Percentiles rank a stretch among this genome's conserved stretches.
phyloP scores from a whole-genome alignment of 2,797 vertebrate genomes.

The Darevskia mixta region DNA sequence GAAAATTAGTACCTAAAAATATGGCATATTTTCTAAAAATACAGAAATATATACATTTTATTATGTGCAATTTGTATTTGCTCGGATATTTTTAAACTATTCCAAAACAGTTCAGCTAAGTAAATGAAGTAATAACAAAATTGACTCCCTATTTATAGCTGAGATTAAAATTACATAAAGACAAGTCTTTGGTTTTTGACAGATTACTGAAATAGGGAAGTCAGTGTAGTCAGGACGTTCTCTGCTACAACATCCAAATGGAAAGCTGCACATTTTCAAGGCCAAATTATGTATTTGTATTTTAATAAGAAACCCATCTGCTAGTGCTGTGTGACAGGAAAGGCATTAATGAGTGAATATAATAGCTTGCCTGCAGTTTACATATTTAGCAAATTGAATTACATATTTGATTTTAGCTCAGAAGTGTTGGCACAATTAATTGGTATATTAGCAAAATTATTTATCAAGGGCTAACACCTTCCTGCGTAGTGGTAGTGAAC shows the following conservation, averaged over 20 bases:
- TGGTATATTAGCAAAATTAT: slow-evolving; percentile 33
- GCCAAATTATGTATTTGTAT: slow-evolving; percentile 12
- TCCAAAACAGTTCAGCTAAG: slow-evolving; percentile 6
- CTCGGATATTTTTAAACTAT: accelerated
- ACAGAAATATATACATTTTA: slow-evolving; percentile 9
- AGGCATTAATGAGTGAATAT: slow-evolving; percentile 3
- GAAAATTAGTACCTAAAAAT: background rate
- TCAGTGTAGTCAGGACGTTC: background rate
- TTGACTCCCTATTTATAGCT: slow-evolving; percentile 15
- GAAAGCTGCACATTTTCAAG: background rate
- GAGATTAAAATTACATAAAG: slow-evolving; percentile 22
- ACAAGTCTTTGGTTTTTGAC: background rate
- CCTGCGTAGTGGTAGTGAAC: background rate
- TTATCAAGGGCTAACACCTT: background rate
- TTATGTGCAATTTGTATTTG: background rate
- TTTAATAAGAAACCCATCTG: slow-evolving; percentile 32
- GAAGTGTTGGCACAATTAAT: slow-evolving; percentile 24
- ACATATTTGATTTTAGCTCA: slow-evolving; percentile 29
- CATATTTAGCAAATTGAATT: slow-evolving; percentile 42
- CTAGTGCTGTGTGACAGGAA: slow-evolving; percentile 22
- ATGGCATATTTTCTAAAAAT: background rate
- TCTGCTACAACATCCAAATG: slow-evolving; percentile 3
- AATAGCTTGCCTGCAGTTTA: slow-evolving; percentile 37
- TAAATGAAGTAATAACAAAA: slow-evolving; percentile 19
- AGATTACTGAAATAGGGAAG: background rate